Base-by-base conservation (phyloP, 2,797 vertebrate species). In the Naso thynnoides region DNA sequence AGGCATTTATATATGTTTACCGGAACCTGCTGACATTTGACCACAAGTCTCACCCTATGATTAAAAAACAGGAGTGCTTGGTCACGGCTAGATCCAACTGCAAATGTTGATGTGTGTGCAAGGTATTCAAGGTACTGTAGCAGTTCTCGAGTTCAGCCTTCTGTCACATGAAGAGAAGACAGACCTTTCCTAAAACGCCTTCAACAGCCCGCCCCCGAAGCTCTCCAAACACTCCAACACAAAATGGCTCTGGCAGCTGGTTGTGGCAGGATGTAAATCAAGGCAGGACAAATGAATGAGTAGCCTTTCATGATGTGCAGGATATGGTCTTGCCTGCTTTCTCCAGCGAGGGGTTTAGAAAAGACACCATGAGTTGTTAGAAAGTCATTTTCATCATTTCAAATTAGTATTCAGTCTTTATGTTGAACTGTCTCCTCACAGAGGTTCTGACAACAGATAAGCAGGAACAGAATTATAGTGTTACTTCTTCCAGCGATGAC, bases 161-260 rank as follows among this genome's bases (percentile, higher is more conserved):
- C 85, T 79, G 83, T 89, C 86, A 89, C 80, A 88, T 92, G 88
- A 89, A 89, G 86, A 88, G 84, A 90, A 87, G 75, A 82, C 85
- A 88, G 83, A 88, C 84, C 89, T 87, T 86, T 88, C 86, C 67
- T 84, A 72, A 86, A 87, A 85, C 44, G 76, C 79, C 87, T 91
- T 84, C 67, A 79, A 87, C 84, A 82, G 83, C 70, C 82, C 73
- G 15, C 73, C 73, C 94, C 0, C 88, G 39, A 8, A 88, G 83
- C 76, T 96, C 95, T 58, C 89, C 88, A 2, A 87, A 87, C 89
- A 90, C 89, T 91, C 83, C 57, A 84, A 69, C 86, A 89, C 90
- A 91, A 91, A 92, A 93, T 90, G 87, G 90, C 89, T 90, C 86
- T 89, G 91, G 91, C 91, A 92, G 90, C 85, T 91, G 88, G 86